phyloP scores from a whole-genome alignment of 2,797 vertebrate species.

The Chaetodon trifasciatus region DNA sequence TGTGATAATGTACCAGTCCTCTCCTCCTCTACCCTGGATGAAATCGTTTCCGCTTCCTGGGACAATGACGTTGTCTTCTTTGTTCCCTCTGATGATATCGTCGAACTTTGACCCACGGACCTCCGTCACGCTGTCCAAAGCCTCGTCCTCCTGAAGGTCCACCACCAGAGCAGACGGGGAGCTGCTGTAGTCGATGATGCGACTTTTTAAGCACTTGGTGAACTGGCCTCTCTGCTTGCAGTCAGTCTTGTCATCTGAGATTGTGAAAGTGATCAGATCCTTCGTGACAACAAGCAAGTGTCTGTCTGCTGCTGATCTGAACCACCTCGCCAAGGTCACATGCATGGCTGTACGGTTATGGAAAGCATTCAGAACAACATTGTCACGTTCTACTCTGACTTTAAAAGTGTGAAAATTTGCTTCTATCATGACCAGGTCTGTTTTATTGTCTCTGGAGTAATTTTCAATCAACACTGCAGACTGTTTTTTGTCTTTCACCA shows the following conservation, averaged over 20 bases:
- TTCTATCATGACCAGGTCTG: conserved; percentile 63
- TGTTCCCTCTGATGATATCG: conserved; percentile 64
- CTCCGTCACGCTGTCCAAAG: conserved; percentile 40
- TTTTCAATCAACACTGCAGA: conserved; percentile 57
- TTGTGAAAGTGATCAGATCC: conserved; percentile 63
- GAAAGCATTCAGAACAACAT: conserved; percentile 9
- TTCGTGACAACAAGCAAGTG: conserved; percentile 53
- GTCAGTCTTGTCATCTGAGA: conserved; percentile 44
- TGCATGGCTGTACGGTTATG: rapidly evolving
- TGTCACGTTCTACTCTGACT: conserved; percentile 4
- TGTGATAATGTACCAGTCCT: conserved; percentile 71
- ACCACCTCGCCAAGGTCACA: conserved; percentile 60
- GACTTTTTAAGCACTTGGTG: conserved; percentile 57
- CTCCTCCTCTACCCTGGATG: conserved; percentile 61
- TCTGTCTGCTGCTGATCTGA: conserved; percentile 58
- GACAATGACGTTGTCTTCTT: conserved; percentile 47
- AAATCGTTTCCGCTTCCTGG: conserved; percentile 59
- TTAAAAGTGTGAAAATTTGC: conserved; percentile 47
- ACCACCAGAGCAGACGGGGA: conserved; percentile 13
- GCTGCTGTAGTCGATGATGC: conserved; percentile 60
- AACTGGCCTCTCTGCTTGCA: conserved; percentile 38
- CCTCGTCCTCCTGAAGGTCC: conserved; percentile 57
- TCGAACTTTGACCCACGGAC: conserved; percentile 52
- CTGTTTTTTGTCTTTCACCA: conserved; percentile 39
- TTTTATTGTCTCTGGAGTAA: conserved; percentile 58